Conservation (phyloP, 2,113 vertebrate species). For the Heliornis fulica region DNA sequence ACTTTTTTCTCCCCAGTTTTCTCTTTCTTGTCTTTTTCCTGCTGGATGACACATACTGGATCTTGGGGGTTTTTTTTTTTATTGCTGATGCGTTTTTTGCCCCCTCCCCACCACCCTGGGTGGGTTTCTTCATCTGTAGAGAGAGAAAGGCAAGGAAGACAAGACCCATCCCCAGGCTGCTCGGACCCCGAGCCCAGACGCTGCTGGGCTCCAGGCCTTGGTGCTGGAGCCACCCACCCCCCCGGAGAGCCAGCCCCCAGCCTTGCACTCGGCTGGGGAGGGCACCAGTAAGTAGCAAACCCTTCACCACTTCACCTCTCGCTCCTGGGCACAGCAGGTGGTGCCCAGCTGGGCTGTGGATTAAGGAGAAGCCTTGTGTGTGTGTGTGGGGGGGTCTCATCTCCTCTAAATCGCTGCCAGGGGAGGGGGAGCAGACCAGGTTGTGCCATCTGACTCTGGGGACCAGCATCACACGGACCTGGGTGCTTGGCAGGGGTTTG, state of each 20-base stretch:
- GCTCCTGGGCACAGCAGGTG: not conserved
- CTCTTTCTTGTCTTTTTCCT: not conserved
- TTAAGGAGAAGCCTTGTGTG: not conserved
- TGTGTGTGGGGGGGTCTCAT: accelerated
- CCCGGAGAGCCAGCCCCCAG: conserved; percentile 81
- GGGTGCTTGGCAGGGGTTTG: not conserved
- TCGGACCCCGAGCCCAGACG: conserved; percentile 67
- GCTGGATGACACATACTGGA: not conserved
- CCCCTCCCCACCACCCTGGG: conserved; percentile 27
- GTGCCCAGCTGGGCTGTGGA: not conserved
- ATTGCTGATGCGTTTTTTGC: conserved; percentile 70
- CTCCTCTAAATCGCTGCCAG: not conserved
- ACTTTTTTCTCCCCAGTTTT: not conserved
- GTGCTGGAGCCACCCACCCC: conserved; percentile 77
- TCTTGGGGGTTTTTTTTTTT: not conserved
- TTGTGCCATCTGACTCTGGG: not conserved
- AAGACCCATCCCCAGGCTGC: conserved; percentile 68
- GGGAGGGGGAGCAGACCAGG: not conserved
- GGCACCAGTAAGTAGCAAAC: conserved; percentile 86
- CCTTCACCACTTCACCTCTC: not conserved
- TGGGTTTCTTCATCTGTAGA: conserved; percentile 77
- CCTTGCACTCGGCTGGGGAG: conserved; percentile 78
- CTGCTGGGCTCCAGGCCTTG: conserved; percentile 77
- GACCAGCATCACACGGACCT: accelerated
- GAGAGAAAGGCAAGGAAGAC: conserved; percentile 84